Evolutionary conservation across 2,113 vertebrate genomes (phyloP), one percentile per base, ranked within the genome.

Genomic region (Phylloscopus trochilus): DNA sequence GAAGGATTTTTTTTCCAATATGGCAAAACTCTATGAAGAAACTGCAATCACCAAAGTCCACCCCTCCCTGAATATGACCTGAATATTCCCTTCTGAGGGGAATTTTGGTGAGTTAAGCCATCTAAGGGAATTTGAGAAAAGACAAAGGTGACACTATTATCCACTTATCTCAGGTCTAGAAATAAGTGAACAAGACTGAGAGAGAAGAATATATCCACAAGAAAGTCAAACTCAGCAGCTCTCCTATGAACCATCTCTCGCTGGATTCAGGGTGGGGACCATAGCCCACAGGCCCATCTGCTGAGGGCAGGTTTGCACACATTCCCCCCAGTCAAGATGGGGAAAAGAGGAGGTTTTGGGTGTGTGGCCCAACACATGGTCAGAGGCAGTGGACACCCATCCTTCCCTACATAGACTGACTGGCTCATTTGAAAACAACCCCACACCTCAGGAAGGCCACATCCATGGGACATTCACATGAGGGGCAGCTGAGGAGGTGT

Each of bases 351-450:
- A 11, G 3, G 22, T 26, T 83, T 55, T 2, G 9, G 20, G 10
- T 22, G 4, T 67, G 62, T 33, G 13, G 21, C 1, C 0, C 4
- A 53, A 46, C 3, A 10, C 20, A 22, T 18, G 27, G 11, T 12
- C 41, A 39, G 23, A 39, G 28, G 22, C 11, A 11, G 4, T 5
- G 15, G 11, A 23, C 33, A 55, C 3, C 11, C 23, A 5, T 63
- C 41, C n/a, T 74, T n/a, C 49, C 28, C 39, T 15, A 28, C 28
- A 23, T n/a, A n/a, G 12, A 23, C 23, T 47, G 12, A 23, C 23
- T 47, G 59, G 6, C 41, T 84, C 49, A 23, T 7, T 7, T n/a
- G 15, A 8, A 47, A 56, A 33, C 3, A 2, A 3, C 9, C 6
- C 27, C 7, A 17, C 27, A 27, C 7, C 11, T 26, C 56, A 33